Base-by-base conservation (phyloP, 2,888 invertebrate genomes). In the Oasisia sp. region DNA sequence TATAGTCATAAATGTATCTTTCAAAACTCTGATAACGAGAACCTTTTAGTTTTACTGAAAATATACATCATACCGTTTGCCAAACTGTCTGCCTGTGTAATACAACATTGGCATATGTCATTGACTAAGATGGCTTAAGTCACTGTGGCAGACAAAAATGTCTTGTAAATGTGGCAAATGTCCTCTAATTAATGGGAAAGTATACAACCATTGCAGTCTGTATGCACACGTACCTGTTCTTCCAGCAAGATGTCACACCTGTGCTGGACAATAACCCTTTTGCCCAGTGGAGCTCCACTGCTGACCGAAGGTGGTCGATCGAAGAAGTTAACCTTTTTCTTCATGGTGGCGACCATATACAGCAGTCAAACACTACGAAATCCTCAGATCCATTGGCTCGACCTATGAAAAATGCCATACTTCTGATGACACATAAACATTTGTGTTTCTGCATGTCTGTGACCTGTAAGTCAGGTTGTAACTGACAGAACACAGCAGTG, bases 161-260 rank as follows among this genome's bases (percentile, higher is more conserved):
- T 50, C 5, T 50, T 50, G 50, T 50, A 50, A 50, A 50, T 50
- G 50, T 38, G 4, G 38, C 38, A 38, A 38, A 74, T 74, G 74
- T 50, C 50, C 50, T 50, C 50, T 74, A 27, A 27, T 74, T 19
- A 74, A n/a, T 74, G 74, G 27, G 27, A 74, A 74, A 74, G 27
- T 27, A 74, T 74, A 74, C 3, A 74, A n/a, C 74, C 27, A 27
- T 5, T 74, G 74, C 74, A 74, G 74, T n/a, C 8, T 12, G 50
- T 74, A 74, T 38, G 7, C 74, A 92, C 19, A 92, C 92, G 92
- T 92, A 96, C 96, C 94, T 96, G 96, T 93, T 96, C 95, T 92
- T 95, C 94, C 94, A 96, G 94, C 9, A 96, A 94, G 91, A 95
- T 94, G 91, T 96, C 96, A 91, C 96, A 96, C 8, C 95, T 93